Conservation (phyloP, 2,888 invertebrate genomes). For the Abrostola tripartita region DNA sequence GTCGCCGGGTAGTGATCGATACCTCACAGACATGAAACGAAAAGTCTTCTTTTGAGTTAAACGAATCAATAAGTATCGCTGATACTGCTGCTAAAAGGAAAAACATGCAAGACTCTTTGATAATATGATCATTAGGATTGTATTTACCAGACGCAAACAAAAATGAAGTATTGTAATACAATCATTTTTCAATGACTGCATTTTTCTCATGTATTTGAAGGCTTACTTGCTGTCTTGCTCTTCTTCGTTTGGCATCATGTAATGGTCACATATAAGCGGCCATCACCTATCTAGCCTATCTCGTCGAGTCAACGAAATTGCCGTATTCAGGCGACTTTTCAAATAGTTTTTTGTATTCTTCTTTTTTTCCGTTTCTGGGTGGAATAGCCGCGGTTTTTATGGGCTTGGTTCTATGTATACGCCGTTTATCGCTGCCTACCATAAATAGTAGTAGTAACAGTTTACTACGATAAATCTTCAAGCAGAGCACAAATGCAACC, state of each 20-base stretch:
- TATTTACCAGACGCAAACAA: neutral
- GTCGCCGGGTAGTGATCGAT: conserved; percentile 3
- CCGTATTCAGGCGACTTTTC: no score
- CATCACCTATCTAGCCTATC: no score
- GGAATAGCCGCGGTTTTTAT: no score
- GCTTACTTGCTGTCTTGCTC: no score
- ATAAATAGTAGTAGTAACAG: neutral
- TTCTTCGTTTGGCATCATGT: no score
- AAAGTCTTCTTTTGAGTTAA: neutral
- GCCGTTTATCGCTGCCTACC: neutral
- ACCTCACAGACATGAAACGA: conserved; percentile 1
- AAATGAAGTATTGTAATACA: no score
- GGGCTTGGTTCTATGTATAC: neutral
- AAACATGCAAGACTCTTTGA: neutral
- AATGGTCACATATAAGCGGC: no score
- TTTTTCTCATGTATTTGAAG: no score
- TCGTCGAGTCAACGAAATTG: no score
- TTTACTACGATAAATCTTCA: conserved; percentile 34
- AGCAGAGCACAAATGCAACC: conserved; percentile 16
- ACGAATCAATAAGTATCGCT: neutral
- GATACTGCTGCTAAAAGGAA: neutral
- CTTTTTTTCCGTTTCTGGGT: no score
- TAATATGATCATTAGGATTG: neutral
- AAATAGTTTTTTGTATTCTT: no score
- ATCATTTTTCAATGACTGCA: no score